Evolutionary conservation across 2,888 invertebrate genomes (phyloP), one percentile per base, ranked within the genome.

Genomic region (Beris chalybata): DNA sequence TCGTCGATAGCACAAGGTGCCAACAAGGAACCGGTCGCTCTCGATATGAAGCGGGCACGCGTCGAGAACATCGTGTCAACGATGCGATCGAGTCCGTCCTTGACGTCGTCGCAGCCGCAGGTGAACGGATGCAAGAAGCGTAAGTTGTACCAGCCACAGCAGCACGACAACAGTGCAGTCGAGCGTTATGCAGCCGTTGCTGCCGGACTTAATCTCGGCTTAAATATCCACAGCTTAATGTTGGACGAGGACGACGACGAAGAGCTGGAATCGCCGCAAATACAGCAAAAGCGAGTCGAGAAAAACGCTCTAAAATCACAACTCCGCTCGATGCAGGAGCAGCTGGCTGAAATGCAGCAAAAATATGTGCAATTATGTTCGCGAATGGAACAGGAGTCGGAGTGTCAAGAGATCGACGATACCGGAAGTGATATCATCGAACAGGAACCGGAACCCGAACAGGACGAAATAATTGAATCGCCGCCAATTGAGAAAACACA

Each of bases 11-110:
- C 48, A 22, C 58, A 65, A 38, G 50, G 65, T 15, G 64, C 52
- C 50, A 81, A 82, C 73, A 78, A 77, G 45, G 84, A 85, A 72
- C 84, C 84, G 70, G 78, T 85, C 65, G 90, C 89, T 73, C 86
- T 89, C 71, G 93, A 93, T 79, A 89, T 92, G 76, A 96, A 96
- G 82, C 89, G 95, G 74, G 95, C 95, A 52, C 89, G 96, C 73
- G 95, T 96, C 71, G 96, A 97, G 83, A 95, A 94, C 81, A 96
- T 97, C 75, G 93, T 96, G 74, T 94, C 93, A 72, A 92, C 91
- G 72, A 96, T 96, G 92, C 87, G 94, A 71, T 89, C 92, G 71
- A 92, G 92, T 77, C 93, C 93, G 47, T 91, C 89, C 70, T 89
- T 90, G 29, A 22, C 22, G 3, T 85, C 83, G 11, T 77, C 82